phyloP scores from a whole-genome alignment of 2,888 invertebrate species.

The Bombylius discolor region DNA sequence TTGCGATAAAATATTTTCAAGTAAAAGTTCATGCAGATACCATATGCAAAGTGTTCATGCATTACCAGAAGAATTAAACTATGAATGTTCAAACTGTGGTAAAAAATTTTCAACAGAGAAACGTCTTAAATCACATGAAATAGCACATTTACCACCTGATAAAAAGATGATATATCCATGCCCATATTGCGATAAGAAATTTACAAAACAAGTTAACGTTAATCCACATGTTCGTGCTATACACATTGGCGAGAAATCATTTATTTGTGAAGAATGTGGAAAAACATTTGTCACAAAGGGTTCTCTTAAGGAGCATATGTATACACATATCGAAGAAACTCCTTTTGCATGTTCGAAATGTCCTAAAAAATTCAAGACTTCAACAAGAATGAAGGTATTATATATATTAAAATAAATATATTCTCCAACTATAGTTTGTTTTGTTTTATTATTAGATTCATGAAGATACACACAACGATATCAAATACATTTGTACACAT shows the following conservation, averaged over 20 bases:
- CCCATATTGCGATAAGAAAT: conserved; percentile 14
- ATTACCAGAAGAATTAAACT: not conserved
- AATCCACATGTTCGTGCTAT: conserved; percentile 18
- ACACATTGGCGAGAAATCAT: conserved; percentile 33
- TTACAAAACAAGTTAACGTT: conserved; percentile 9
- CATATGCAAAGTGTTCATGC: not conserved
- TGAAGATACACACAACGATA: conserved; percentile 35
- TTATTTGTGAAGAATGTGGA: conserved; percentile 39
- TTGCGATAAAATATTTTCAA: not conserved
- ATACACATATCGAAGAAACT: conserved; percentile 38
- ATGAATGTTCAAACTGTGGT: conserved; percentile 8
- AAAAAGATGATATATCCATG: conserved; percentile 3
- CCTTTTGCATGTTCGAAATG: conserved; percentile 37
- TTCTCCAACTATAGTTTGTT: too few relatives aligned
- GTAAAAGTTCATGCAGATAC: not conserved
- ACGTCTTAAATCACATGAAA: conserved; percentile 8
- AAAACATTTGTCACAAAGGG: conserved; percentile 38
- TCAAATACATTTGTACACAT: conserved; percentile 33
- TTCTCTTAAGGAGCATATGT: conserved; percentile 38
- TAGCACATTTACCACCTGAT: conserved; percentile 9
- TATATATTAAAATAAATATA: too few relatives aligned
- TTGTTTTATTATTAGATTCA: conserved; percentile 27
- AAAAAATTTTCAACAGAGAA: conserved; percentile 11
- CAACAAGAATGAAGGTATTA: conserved; percentile 26
- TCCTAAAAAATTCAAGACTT: conserved; percentile 31